phyloP scores from a whole-genome alignment of 1,140 invertebrate species.

The Aleiodes sp. region DNA sequence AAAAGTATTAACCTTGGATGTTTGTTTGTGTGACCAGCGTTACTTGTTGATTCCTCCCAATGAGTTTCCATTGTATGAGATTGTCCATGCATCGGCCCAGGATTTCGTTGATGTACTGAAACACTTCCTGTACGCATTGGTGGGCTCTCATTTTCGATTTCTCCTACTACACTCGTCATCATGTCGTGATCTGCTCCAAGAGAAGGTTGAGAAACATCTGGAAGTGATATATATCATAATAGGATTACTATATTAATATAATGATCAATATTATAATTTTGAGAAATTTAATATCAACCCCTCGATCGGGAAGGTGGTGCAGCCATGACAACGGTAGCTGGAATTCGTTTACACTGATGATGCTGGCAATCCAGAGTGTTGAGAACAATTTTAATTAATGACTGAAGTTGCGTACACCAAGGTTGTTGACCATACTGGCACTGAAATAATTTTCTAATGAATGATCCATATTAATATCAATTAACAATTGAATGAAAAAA shows the following conservation, averaged over 20 bases:
- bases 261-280: conserved; percentile 14
- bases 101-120: conserved; percentile 56
- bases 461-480: conserved; percentile 2
- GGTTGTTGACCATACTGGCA: conserved; percentile 91
- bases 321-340: conserved; percentile 78
- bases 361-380: conserved; percentile 93
- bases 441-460: conserved; percentile 66
- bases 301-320: conserved; percentile 74
- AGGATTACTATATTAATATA: background rate
- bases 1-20: conserved; percentile 48
- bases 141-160: conserved; percentile 63
- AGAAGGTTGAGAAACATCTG: conserved; percentile 80
- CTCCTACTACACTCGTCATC: conserved; percentile 58
- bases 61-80: conserved; percentile 74
- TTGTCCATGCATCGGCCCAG: conserved; percentile 53
- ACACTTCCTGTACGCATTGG: conserved; percentile 53
- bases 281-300: conserved; percentile 63
- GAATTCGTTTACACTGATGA: conserved; percentile 84
- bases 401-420: conserved; percentile 80
- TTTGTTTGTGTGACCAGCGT: conserved; percentile 57
- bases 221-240: conserved; percentile 25
- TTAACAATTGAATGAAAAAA: background rate
- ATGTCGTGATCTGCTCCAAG: conserved; percentile 74
- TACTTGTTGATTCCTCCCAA: conserved; percentile 72
- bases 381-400: conserved; percentile 89